Base-by-base conservation (phyloP, 2,797 vertebrate species). In the Neoniphon sammara region DNA sequence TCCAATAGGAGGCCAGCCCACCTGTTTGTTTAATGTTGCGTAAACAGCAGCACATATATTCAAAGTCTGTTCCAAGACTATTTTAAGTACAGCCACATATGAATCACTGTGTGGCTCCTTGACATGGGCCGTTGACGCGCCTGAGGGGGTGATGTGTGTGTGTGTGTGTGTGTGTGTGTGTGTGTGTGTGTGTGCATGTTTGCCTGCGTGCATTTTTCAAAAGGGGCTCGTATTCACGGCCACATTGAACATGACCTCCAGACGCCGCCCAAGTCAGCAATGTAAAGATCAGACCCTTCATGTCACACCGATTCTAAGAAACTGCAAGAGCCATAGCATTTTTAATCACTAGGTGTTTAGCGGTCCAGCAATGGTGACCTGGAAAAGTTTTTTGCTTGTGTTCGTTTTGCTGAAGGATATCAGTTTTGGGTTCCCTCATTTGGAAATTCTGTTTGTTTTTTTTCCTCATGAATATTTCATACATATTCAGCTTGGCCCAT, bases 61-160 rank as follows among this genome's bases (percentile, higher is more conserved):
- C 65, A 68, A 66, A 17, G 23, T 70, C 67, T 9, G 47, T 69
- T 74, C 25, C 17, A 21, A 54, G 60, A 72, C 31, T 53, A 53
- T 63, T 81, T 76, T 78, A 53, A 82, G 70, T 76, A 70, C 71
- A 70, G 63, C n/a, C 9, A 54, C 50, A 49, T 44, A 42, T 89
- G 88, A 92, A 76, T 91, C 88, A 91, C 65, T 2, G 7, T 31
- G 46, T 55, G 61, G 21, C 59, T 34, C 39, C 60, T 50, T 73
- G 63, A 74, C 72, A 60, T 21, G 21, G 70, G 74, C 72, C 70
- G 82, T 70, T 66, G 54, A 63, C 55, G 42, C 58, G 71, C 68
- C 73, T 65, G 55, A 61, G 66, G 68, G 42, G 15, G 12, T 39
- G 27, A 34, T 66, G 57, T 62, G 66, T 66, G 58, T 62, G 36